Conservation (phyloP, 2,888 invertebrate genomes). For the Margaritifera margaritifera region DNA sequence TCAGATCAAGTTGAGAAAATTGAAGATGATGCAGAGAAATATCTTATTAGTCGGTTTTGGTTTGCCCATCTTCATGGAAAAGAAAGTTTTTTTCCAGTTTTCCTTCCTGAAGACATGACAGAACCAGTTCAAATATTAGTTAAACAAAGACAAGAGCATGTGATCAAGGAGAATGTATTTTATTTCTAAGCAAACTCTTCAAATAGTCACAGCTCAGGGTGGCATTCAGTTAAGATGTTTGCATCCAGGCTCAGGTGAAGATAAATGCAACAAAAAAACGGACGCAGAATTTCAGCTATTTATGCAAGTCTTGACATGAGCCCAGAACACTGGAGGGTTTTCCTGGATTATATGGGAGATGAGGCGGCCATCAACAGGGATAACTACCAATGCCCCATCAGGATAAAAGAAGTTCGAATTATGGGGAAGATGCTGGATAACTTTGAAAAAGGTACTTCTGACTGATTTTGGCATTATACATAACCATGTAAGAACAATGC, state of each 20-base stretch:
- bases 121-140: conserved; percentile 17
- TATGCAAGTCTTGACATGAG: conserved; percentile 19
- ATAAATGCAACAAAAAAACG: conserved; percentile 21
- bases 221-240: conserved; percentile 33
- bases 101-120: conserved; percentile 30
- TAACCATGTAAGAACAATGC: too few species aligned
- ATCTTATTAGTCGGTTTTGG: conserved; percentile 22
- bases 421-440: conserved; percentile 20
- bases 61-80: conserved; percentile 32
- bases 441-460: not conserved
- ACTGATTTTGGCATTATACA: too few species aligned
- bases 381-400: conserved; percentile 22
- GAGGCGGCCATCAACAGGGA: conserved; percentile 17
- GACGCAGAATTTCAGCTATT: conserved; percentile 24
- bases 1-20: conserved; percentile 15
- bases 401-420: conserved; percentile 9
- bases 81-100: conserved; percentile 31
- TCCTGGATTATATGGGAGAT: conserved; percentile 19
- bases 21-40: conserved; percentile 32
- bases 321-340: conserved; percentile 5
- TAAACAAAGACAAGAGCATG: conserved; percentile 18
- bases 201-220: conserved; percentile 24
- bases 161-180: conserved; percentile 21
- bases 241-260: conserved; percentile 18
- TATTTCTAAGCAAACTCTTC: conserved; percentile 32